These are phyloP conservation scores for Ictidomys tridecemlineatus DNA, from an alignment of 2,113 vertebrate species.

Conservation along the genomic window DNA sequence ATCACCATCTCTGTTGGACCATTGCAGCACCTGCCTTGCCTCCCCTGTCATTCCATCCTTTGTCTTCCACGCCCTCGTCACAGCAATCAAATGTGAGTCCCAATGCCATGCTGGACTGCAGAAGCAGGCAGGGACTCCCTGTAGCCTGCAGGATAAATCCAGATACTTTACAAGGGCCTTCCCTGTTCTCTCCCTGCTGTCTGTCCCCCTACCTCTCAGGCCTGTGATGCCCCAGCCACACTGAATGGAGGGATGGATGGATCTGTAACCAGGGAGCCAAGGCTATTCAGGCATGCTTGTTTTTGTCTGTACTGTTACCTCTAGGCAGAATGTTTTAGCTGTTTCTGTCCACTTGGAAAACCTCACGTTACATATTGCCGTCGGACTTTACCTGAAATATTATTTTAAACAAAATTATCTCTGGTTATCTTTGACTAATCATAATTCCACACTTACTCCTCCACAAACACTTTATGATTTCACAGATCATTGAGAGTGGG, in stretches of 20 bases:
- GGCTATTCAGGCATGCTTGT: neutral
- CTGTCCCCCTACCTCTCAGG: neutral
- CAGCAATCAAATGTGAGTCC: neutral
- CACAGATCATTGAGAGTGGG: neutral
- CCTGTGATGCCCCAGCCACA: neutral
- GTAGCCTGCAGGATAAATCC: neutral
- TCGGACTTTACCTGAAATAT: neutral
- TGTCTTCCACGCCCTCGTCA: accelerated
- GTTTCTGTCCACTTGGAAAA: neutral
- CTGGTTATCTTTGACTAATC: neutral
- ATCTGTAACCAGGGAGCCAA: neutral
- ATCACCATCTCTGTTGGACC: neutral
- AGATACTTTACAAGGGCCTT: neutral
- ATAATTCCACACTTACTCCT: neutral
- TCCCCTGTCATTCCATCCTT: neutral
- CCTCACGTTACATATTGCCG: neutral
- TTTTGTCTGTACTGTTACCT: neutral
- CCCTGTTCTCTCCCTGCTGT: neutral
- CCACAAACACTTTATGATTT: neutral
- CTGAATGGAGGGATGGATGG: neutral
- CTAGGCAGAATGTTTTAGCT: neutral
- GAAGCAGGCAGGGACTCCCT: neutral
- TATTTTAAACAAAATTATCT: neutral
- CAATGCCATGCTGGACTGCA: neutral
- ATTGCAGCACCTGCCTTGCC: too few species aligned